Evolutionary conservation across 2,113 vertebrate species (phyloP).

Genomic region (Gopherus flavomarginatus): DNA sequence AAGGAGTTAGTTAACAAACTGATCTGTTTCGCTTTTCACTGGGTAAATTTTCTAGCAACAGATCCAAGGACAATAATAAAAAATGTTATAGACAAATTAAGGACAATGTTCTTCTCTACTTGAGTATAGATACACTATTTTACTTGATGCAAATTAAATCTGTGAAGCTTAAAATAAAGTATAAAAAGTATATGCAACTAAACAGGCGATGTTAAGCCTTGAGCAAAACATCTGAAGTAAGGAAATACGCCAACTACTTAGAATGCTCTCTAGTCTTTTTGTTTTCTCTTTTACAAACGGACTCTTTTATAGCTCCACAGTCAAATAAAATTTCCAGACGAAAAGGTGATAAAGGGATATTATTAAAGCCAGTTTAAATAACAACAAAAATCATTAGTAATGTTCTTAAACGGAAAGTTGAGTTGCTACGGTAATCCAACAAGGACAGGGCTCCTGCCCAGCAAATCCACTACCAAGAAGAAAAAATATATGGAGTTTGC

Average conservation of each 20-base stretch:
- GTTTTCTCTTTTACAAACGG: not conserved
- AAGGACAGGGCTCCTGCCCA: not conserved
- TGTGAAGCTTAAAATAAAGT: constrained; percentile 44
- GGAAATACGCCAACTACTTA: not conserved
- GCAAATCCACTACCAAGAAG: not conserved
- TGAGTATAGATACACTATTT: not conserved
- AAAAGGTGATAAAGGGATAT: not conserved
- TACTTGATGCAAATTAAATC: constrained; percentile 27
- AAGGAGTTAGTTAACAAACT: not conserved
- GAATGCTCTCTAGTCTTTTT: not conserved
- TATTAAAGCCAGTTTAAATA: not conserved
- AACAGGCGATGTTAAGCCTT: not conserved
- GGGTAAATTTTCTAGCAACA: not conserved
- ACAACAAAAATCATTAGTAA: not conserved
- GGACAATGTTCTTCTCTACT: constrained; percentile 1
- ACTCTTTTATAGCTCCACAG: not conserved
- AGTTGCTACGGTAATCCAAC: not conserved
- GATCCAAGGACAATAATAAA: not conserved
- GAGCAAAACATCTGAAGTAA: not conserved
- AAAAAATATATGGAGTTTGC: constrained; percentile 57
- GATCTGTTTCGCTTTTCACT: not conserved
- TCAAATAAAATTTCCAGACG: not conserved
- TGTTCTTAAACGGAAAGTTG: not conserved
- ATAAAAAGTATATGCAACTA: constrained; percentile 23
- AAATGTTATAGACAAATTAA: not conserved